Evolutionary conservation across 30 jellyfish, hydroid and myxozoan genomes (phyloP).

Genomic region (Cassiopea andromeda): DNA sequence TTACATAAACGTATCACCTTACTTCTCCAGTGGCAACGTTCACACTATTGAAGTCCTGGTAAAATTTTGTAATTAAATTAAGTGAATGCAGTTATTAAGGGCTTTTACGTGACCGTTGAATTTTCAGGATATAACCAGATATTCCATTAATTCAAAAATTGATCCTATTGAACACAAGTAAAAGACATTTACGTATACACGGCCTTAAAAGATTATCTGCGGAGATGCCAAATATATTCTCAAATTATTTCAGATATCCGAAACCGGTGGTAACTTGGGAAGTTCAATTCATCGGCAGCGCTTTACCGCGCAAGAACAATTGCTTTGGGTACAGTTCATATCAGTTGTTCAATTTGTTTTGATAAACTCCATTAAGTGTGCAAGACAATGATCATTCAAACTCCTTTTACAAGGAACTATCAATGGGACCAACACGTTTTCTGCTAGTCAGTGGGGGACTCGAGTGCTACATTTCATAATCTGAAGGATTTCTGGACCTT

Average conservation of each 20-base stretch:
- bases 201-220: neutral
- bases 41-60: neutral
- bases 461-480: neutral
- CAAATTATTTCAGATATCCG: neutral
- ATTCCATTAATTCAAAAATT: neutral
- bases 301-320: neutral
- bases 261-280: neutral
- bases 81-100: neutral
- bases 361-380: neutral
- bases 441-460: neutral
- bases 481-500: too few relatives aligned
- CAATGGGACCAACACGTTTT: neutral
- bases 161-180: neutral
- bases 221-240: neutral
- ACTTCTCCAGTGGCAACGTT: neutral
- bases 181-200: neutral
- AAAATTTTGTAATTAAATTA: neutral
- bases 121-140: neutral
- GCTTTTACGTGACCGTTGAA: neutral
- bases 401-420: neutral
- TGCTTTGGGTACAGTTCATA: neutral
- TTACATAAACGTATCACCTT: neutral
- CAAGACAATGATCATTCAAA: neutral
- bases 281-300: neutral
- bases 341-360: neutral